Evolutionary conservation across 1,140 invertebrate genomes (phyloP), one percentile per base, ranked within the genome.

Genomic region (Asobara japonica): DNA sequence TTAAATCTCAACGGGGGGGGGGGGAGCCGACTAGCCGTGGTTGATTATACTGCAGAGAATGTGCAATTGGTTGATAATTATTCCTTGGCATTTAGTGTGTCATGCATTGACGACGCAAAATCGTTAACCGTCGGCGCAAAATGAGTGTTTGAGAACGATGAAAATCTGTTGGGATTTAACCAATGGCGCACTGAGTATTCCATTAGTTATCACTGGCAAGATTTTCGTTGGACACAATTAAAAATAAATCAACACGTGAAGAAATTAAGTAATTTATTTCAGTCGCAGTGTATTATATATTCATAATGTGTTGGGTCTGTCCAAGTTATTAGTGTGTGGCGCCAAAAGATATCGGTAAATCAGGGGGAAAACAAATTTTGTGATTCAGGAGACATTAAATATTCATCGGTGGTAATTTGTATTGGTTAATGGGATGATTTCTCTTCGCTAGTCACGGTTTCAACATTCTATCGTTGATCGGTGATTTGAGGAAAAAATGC

Each of bases 1-100:
- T n/a, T n/a, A n/a, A n/a, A n/a, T n/a, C n/a, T n/a, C n/a, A n/a
- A n/a, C n/a, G n/a, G n/a, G n/a, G n/a, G n/a, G n/a, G n/a, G n/a
- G n/a, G n/a, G n/a, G n/a, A n/a, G n/a, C n/a, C n/a, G n/a, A n/a
- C n/a, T n/a, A n/a, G n/a, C n/a, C n/a, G n/a, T n/a, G n/a, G n/a
- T n/a, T n/a, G n/a, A n/a, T n/a, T n/a, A n/a, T n/a, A n/a, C n/a
- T n/a, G n/a, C n/a, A n/a, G 41, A 70, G 62, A 25, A 62, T 64
- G 56, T 30, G 68, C 20, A 64, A 62, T 36, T 25, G 25, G 33
- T 56, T 13, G 41, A 41, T 64, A 70, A 70, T 70, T 70, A 70
- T 62, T 70, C 68, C 60, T 25, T 33, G 51, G 29, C 45, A 22
- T 64, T 33, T 36, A 10, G 18, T 69, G 48, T 69, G 66, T 69